Evolutionary conservation across 2,113 vertebrate species (phyloP).

Genomic region (Gnathonemus longibarbis): DNA sequence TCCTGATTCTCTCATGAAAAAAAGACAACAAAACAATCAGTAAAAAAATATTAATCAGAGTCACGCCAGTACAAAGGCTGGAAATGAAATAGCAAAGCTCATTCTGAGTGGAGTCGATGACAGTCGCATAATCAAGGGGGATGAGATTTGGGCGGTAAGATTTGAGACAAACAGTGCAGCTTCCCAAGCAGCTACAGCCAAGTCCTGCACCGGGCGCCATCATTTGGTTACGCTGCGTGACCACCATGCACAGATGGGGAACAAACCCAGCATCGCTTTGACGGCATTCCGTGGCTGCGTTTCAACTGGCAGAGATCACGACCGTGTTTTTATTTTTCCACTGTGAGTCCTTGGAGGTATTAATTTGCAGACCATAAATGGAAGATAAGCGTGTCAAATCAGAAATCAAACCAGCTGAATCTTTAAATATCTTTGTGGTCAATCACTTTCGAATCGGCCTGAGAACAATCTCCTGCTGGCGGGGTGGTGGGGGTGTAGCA

Average conservation of each 20-base stretch:
- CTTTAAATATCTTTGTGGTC: not conserved
- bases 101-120: not conserved
- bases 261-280: not conserved
- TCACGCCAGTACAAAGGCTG: not conserved
- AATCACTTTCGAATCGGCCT: not conserved
- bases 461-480: constrained; percentile 10
- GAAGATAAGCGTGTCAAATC: not conserved
- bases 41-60: not conserved
- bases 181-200: not conserved
- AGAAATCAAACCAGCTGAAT: constrained; percentile 23
- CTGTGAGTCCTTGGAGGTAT: constrained; percentile 8
- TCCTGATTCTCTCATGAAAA: not conserved
- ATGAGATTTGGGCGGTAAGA: not conserved
- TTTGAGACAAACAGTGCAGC: not conserved
- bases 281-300: not conserved
- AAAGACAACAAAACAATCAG: not conserved
- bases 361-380: constrained; percentile 24
- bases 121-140: not conserved
- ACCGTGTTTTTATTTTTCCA: not conserved
- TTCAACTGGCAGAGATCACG: not conserved
- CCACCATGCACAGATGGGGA: not conserved
- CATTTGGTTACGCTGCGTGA: not conserved
- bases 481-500: not conserved
- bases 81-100: not conserved
- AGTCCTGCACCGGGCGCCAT: not conserved